Percentiles rank a stretch among this genome's conserved stretches.
Conservation (phyloP, 2,797 vertebrate species). For the Lates japonicus region DNA sequence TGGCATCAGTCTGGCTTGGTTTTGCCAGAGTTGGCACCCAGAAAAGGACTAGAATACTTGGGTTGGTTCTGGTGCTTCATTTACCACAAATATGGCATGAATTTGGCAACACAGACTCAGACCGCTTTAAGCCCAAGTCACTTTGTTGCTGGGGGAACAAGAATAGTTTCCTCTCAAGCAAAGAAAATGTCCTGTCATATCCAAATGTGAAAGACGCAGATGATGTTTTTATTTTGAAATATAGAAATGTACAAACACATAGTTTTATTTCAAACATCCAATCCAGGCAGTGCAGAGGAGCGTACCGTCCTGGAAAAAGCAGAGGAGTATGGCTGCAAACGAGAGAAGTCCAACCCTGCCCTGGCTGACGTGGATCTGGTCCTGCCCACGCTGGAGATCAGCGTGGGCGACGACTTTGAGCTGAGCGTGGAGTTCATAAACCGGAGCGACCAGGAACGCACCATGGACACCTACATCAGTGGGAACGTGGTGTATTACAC, state of each 20-base stretch:
- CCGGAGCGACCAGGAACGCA: slow-evolving; percentile 82
- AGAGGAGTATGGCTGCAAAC: slow-evolving; percentile 89
- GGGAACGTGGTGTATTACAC: slow-evolving; percentile 94
- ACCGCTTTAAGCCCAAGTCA: background rate
- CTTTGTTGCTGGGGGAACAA: background rate
- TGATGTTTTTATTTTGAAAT: background rate
- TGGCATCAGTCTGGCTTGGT: slow-evolving; percentile 9
- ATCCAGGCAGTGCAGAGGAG: slow-evolving; percentile 90
- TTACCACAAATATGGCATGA: background rate
- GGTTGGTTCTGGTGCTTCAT: background rate
- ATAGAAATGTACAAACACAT: background rate
- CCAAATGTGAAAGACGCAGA: background rate
- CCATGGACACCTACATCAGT: slow-evolving; percentile 85
- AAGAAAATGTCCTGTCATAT: background rate
- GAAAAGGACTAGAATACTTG: background rate
- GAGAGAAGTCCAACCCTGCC: slow-evolving; percentile 69
- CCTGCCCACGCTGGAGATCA: slow-evolving; percentile 85
- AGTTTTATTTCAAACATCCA: background rate
- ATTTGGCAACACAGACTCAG: background rate
- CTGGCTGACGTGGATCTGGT: slow-evolving; percentile 87
- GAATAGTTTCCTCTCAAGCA: no score
- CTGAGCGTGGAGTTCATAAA: slow-evolving; percentile 90
- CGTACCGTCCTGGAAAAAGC: slow-evolving; percentile 92
- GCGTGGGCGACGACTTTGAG: slow-evolving; percentile 89
- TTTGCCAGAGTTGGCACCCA: background rate